Percentiles rank a stretch among this genome's conserved stretches.
Conservation (phyloP, 37 sponge, comb jelly and placozoan species). For the Oscarella lobularis region DNA sequence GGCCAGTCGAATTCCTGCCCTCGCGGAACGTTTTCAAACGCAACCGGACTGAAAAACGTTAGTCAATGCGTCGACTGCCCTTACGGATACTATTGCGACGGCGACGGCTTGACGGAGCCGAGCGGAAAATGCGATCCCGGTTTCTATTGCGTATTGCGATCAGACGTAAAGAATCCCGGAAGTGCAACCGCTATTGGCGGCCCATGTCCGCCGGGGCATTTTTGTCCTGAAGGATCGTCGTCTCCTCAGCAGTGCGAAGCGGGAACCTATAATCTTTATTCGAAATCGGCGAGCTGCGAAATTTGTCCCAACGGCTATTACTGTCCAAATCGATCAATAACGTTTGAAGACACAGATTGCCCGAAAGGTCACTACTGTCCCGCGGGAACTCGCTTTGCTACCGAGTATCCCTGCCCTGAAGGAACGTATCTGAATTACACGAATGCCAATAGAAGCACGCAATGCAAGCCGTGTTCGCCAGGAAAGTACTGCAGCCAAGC, state of each 20-base stretch:
- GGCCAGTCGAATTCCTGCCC: constrained; percentile 24
- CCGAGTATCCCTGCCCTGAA: background rate
- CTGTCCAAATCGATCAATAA: background rate
- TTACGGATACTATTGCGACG: background rate
- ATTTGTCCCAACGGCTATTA: background rate
- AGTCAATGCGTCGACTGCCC: background rate
- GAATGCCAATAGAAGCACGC: background rate
- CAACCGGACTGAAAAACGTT: background rate
- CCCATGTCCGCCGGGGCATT: background rate
- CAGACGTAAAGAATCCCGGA: background rate
- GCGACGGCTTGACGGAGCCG: background rate
- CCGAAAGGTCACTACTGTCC: constrained; percentile 25
- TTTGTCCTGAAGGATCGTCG: background rate
- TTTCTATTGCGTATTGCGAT: constrained; percentile 6
- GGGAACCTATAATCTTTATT: background rate
- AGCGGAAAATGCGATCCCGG: constrained; percentile 6
- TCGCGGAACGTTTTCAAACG: constrained; percentile 3
- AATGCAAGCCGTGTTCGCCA: background rate
- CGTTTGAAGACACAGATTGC: constrained; percentile 1
- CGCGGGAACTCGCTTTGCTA: background rate
- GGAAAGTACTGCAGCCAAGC: constrained; percentile 11
- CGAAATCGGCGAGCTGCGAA: background rate
- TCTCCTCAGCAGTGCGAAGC: background rate
- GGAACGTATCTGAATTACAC: background rate
- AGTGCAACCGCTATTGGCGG: background rate